Percentiles rank a stretch among this genome's conserved stretches.
These are phyloP conservation scores for Lasiurus borealis DNA, from an alignment of 2,113 vertebrate species.

Conservation along the genomic window DNA sequence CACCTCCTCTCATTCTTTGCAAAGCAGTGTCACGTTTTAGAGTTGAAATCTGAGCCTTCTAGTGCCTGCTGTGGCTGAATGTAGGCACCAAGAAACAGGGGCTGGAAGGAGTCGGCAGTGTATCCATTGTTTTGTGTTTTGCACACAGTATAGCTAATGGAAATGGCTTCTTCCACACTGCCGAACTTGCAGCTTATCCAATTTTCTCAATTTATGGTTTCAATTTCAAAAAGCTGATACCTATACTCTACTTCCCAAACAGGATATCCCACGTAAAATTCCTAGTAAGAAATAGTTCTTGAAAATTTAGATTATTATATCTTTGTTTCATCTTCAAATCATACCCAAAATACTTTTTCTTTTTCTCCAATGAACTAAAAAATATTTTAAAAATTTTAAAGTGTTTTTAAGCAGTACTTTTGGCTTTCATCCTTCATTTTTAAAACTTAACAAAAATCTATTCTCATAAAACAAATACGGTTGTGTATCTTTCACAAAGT, in stretches of 20 bases:
- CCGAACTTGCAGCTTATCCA: not conserved
- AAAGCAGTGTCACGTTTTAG: not conserved
- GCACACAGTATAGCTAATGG: not conserved
- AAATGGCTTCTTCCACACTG: not conserved
- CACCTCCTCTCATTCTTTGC: not conserved
- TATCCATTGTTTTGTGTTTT: not conserved
- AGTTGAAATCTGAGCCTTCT: not conserved
- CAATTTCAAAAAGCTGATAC: not conserved
- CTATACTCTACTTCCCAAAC: not conserved
- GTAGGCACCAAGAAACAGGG: not conserved
- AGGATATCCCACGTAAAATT: not conserved
- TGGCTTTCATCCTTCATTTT: not conserved
- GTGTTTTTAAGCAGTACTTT: not conserved
- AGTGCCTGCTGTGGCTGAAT: not conserved
- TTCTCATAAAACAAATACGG: not conserved
- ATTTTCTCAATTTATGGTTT: not conserved
- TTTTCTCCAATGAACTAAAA: not conserved
- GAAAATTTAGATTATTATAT: not conserved
- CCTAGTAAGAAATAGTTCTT: not conserved
- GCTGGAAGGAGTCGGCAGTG: not conserved
- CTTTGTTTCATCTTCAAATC: constrained; percentile 8
- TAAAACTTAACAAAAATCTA: not conserved
- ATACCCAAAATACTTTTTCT: not conserved
- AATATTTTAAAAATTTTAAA: not conserved
- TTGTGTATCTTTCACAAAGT: not conserved